Conservation (phyloP, 2,113 vertebrate species). For the Gopherus evgoodei region DNA sequence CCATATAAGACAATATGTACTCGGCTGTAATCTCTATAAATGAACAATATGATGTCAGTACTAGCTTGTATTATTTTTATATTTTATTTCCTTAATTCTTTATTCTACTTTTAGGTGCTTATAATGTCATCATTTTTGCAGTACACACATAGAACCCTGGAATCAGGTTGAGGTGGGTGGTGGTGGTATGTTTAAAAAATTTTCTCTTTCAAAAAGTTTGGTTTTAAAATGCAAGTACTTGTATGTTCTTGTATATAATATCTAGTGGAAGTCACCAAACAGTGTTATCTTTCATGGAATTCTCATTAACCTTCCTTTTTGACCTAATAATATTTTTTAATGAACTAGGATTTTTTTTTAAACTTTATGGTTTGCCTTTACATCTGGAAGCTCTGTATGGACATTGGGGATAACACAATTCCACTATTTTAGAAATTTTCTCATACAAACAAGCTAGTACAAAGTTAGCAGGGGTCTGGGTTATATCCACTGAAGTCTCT, state of each 20-base stretch:
- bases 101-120: conserved; percentile 11
- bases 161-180: neutral
- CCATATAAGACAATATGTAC: neutral
- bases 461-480: neutral
- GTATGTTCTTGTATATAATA: fast-evolving
- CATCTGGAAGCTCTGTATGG: neutral
- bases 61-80: neutral
- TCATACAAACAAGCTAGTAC: neutral
- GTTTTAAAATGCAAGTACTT: neutral
- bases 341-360: neutral
- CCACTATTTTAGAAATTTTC: neutral
- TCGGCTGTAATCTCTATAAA: neutral
- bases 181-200: neutral
- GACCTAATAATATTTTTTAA: neutral
- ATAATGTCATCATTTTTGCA: neutral
- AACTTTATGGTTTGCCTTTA: neutral
- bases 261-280: neutral
- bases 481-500: neutral
- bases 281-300: neutral
- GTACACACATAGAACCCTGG: neutral
- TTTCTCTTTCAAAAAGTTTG: neutral
- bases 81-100: neutral
- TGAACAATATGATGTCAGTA: neutral
- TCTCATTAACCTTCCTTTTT: neutral
- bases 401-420: neutral